Conservation (phyloP, 1,140 invertebrate species). For the Lordiphosa clarofinis region DNA sequence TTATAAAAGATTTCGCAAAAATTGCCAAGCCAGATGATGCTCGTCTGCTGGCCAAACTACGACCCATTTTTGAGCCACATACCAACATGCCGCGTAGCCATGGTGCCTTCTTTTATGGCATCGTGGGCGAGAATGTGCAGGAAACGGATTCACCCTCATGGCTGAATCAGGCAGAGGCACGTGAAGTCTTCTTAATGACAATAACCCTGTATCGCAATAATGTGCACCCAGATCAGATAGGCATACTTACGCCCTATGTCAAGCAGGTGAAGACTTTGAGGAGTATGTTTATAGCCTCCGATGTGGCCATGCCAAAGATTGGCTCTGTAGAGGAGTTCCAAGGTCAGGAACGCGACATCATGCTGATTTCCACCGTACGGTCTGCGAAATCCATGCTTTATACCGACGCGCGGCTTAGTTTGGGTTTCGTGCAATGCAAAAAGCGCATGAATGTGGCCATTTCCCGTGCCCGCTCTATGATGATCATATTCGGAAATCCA, state of each 20-base stretch:
- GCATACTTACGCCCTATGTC: slow-evolving; percentile 95
- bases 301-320: slow-evolving; percentile 89
- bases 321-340: slow-evolving; percentile 98
- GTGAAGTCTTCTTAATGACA: slow-evolving; percentile 82
- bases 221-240: slow-evolving; percentile 86
- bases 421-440: slow-evolving; percentile 89
- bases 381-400: slow-evolving; percentile 81
- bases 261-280: slow-evolving; percentile 86
- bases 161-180: slow-evolving; percentile 93
- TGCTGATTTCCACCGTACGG: slow-evolving; percentile 93
- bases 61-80: slow-evolving; percentile 8
- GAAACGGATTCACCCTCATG: slow-evolving; percentile 90
- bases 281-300: slow-evolving; percentile 79
- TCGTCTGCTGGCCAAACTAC: slow-evolving; percentile 27
- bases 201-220: slow-evolving; percentile 84
- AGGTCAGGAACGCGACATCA: slow-evolving; percentile 90
- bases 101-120: slow-evolving; percentile 91
- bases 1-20: too few relatives aligned
- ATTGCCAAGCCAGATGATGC: slow-evolving; percentile 46
- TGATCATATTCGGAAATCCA: slow-evolving; percentile 92
- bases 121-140: slow-evolving; percentile 87
- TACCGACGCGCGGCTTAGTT: slow-evolving; percentile 82
- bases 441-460: slow-evolving; percentile 93
- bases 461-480: slow-evolving; percentile 88
- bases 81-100: slow-evolving; percentile 79